phyloP scores from a whole-genome alignment of 2,888 invertebrate genomes.

The Pandemis cinnamomeana region DNA sequence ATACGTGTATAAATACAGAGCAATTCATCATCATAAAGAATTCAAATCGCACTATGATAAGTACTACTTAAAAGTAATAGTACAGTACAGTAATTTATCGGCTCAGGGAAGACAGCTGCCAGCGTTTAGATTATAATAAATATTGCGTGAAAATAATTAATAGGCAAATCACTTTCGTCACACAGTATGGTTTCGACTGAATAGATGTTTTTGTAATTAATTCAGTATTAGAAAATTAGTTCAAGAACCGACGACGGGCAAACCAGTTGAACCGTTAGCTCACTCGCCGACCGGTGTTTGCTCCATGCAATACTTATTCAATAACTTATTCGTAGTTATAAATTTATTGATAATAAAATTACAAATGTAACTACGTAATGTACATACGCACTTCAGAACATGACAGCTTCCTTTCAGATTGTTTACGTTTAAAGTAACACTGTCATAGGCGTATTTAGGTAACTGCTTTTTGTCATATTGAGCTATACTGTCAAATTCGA shows the following conservation, averaged over 20 bases:
- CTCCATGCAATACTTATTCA: constrained; percentile 1
- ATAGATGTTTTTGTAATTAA: constrained; percentile 41
- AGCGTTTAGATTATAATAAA: constrained; percentile 40
- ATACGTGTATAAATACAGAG: constrained; percentile 5
- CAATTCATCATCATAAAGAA: constrained; percentile 32
- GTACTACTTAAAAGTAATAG: constrained; percentile 18
- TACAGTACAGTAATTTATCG: constrained; percentile 31
- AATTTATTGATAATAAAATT: too few species aligned
- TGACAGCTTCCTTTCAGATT: not conserved
- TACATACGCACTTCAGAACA: too few species aligned
- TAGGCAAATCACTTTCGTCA: constrained; percentile 44
- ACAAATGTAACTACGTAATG: too few species aligned
- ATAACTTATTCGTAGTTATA: not conserved
- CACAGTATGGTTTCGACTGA: constrained; percentile 40
- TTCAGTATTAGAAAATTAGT: constrained; percentile 39
- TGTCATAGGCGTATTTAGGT: too few species aligned
- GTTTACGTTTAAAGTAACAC: too few species aligned
- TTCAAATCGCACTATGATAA: constrained; percentile 24
- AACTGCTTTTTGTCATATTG: too few species aligned
- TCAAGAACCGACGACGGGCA: constrained; percentile 21
- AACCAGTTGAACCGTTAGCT: constrained; percentile 43
- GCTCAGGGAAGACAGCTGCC: constrained; percentile 38
- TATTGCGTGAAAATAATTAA: constrained; percentile 46
- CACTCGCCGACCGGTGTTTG: constrained; percentile 13
- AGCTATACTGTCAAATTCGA: too few species aligned